Evolutionary conservation across 2,888 invertebrate genomes (phyloP), one percentile per base, ranked within the genome.

Genomic region (Diadegma fenestrale): DNA sequence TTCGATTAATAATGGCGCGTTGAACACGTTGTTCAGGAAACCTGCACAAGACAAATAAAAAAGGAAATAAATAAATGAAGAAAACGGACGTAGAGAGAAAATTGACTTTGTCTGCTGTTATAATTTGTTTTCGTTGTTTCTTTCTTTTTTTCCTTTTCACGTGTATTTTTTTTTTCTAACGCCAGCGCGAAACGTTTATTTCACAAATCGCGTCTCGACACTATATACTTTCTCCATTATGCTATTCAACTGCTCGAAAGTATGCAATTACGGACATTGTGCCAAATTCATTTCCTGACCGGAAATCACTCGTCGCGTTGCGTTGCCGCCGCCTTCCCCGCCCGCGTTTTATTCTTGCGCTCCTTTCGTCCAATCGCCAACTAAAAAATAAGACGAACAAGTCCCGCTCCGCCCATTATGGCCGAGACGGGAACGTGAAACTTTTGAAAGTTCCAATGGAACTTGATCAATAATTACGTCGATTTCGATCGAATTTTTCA

Each of bases 1-100:
- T 90, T 88, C 88, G 87, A 90, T 89, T 90, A 89, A 90, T 90
- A 90, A 89, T 87, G 82, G 86, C 80, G 84, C 63, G 73, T 68
- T 41, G 69, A 64, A 41, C 80, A 69, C 68, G 33, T 85, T 80
- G 71, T 73, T 78, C 72, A 81, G 77, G 63, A 71, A 68, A 72
- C 76, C 82, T 68, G 75, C 61, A 48, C 77, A 76, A 80, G 82
- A 51, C 81, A 58, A 48, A 48, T 19, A 33, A 51, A 8, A 8
- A 30, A 37, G 37, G 10, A 37, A 37, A 37, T 37, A 19, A 22
- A 77, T 43, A 83, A 41, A 78, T 26, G 19, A 72, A 58, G 51
- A 61, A 54, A 58, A 58, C 5, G 19, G 54, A 45, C n/a, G 3
- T 37, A 37, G n/a, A 43, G 33, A 75, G 51, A 51, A 76, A 66